Base-by-base conservation (phyloP, 2,888 invertebrate species). In the Hyppa rectilinea region DNA sequence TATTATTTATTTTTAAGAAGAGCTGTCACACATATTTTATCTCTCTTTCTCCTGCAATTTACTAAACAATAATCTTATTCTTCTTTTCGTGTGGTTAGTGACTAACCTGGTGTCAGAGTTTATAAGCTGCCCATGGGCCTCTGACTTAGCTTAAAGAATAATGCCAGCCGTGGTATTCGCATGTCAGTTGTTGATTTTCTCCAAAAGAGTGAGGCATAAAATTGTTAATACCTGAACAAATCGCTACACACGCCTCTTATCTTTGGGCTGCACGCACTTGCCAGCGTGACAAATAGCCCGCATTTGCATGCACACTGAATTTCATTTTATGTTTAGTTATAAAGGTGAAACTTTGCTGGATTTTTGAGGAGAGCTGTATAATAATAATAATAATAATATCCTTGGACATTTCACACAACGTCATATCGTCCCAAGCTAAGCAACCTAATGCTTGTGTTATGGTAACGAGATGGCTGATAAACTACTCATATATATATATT, bases 211-310 rank as follows among this genome's bases (percentile, higher is more conserved):
- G 45, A 17, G 62, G 58, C 80, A 47, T 75, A n/a, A 78, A 80
- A 80, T 75, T 31, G 70, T 66, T 77, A 81, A 81, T 77, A 47
- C 26, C 40, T 23, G 61, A 81, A 80, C 65, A 60, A 79, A 60
- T 77, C 23, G 68, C 40, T 60, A 40, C 61, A 71, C 60, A 47
- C 31, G 14, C 20, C 58, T 52, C 47, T 79, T 79, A 79, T 79
- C 80, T 76, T 65, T 12, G 23, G 14, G 20, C 40, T 29, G 47
- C 79, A 80, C 79, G 79, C 79, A 79, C 67, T 75, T 71, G 49
- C n/a, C 40, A 40, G 60, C 79, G 56, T 68, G 67, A 80, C 80
- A 58, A 79, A 79, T 65, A 49, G 17, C 23, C 26, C 2, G 14
- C 47, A 67, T 80, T 79, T 71, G 71, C 80, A 80, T 75, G 76